A percentile compares a stretch with the other conserved stretches of the same genome.
Evolutionary conservation across 2,888 invertebrate species (phyloP).

Genomic region (Orthonychiurus folsomi): DNA sequence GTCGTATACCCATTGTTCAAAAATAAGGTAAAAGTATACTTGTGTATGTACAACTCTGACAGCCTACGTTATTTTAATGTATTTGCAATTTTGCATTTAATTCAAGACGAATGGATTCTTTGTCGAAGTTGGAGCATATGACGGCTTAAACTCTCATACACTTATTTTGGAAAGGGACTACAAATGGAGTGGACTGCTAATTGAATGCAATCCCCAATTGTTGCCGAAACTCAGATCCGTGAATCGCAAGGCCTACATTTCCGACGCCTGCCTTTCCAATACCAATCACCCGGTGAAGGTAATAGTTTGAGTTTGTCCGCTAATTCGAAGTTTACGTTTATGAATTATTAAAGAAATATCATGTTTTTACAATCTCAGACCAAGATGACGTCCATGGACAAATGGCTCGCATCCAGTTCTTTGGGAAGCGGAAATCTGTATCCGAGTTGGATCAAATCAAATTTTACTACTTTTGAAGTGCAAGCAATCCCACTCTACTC

Average conservation of each 20-base stretch:
- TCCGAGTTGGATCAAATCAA: neutral
- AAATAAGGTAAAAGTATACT: neutral
- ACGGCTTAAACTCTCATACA: neutral
- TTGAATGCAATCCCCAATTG: slow-evolving; percentile 4
- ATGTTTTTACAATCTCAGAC: neutral
- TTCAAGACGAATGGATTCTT: slow-evolving; percentile 6
- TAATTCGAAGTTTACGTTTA: neutral
- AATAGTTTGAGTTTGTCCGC: no score
- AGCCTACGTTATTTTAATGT: neutral
- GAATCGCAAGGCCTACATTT: slow-evolving; percentile 3
- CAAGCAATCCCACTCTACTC: slow-evolving; percentile 6
- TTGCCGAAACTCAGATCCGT: neutral
- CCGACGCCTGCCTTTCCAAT: slow-evolving; percentile 2
- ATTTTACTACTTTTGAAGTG: slow-evolving; percentile 3
- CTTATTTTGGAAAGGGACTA: neutral
- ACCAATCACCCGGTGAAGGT: neutral
- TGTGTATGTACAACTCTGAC: neutral
- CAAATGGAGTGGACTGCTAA: slow-evolving; percentile 2
- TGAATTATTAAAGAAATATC: neutral
- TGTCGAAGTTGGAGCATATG: slow-evolving; percentile 2
- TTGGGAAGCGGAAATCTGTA: slow-evolving; percentile 3
- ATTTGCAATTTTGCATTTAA: neutral
- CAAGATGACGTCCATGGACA: slow-evolving; percentile 4
- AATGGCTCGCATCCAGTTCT: slow-evolving; percentile 5
- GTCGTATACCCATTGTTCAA: neutral